Base-by-base conservation (phyloP, 2,113 vertebrate genomes). In the Ochotona princeps region DNA sequence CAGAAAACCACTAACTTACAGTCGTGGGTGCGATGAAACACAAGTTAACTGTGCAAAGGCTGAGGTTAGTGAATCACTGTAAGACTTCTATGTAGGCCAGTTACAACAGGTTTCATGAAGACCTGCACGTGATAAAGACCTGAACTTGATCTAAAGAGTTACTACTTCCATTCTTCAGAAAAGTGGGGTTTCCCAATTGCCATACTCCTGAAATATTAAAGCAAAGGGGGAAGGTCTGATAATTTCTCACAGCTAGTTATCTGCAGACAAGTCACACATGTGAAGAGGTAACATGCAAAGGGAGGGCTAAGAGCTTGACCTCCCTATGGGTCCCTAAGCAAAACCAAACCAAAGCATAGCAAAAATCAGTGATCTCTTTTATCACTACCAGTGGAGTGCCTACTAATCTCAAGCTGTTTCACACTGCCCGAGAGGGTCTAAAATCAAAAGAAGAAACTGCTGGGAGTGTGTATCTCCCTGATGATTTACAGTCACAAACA, bases 191-290 rank as follows among this genome's bases (percentile, higher is more conserved):
- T 85, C 21, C 13, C 11, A 87, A 67, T 82, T 89, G 38, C 80
- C 14, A 87, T 88, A 86, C 44, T 73, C 14, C 32, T 88, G 83
- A 85, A 86, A 83, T 73, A 81, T 60, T 81, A 73, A 85, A 54
- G 6, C 38, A 90, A 67, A 11, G 26, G 3, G 60, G 2, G 75
- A 82, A 92, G 21, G 32, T 67, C 18, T 60, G 44, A 66, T 81
- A 35, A 63, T 89, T 93, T 69, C 61, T 83, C 38, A 11, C 49
- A 81, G 13, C 18, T 73, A 49, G 61, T 89, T 23, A 15, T 89
- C 10, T 38, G 23, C 17, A 83, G 25, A 83, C 8, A 38, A 76
- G 20, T 75, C 32, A 73, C 23, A 14, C n/a, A 74, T 26, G 23
- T 83, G 15, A 76, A 3, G 69, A n/a, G 26, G 26, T 38, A 18